Evolutionary conservation across 2,113 vertebrate genomes (phyloP), one percentile per base, ranked within the genome.

Genomic region (Sardina pilchardus): DNA sequence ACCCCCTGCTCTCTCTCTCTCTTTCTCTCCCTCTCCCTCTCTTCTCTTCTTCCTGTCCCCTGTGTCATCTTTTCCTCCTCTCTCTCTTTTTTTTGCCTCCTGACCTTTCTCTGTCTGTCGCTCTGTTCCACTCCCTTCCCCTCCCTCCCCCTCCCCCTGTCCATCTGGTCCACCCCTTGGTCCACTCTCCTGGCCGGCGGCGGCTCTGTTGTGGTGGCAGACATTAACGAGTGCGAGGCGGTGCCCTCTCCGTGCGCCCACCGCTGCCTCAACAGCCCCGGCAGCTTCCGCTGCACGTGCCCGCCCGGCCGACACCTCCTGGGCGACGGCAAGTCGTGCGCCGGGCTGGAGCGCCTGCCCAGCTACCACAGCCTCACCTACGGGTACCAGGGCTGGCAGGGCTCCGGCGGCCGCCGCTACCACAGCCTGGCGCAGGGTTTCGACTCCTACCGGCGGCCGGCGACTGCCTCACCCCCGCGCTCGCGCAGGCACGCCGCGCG

Each of bases 211-310:
- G 92, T 89, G 96, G 94, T 94, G 95, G 90, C 96, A 99, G 98
- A 99, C 93, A 96, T 97, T 96, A 98, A 99, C 95, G 98, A 99
- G 94, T 99, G 98, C 87, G 96, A 98, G 91, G 95, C 95, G 91
- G 94, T 96, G 85, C 97, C 96, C 81, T 96, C 95, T 87, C 97
- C 97, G 92, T 99, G 98, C 92, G 98, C 97, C 84, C 94, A 97
- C 95, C 96, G 93, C 83, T 99, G 98, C 91, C 91, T 96, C 96
- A 98, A 99, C 97, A 97, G 92, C 88, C 97, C 96, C 0, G 97
- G 98, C 96, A 99, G 97, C 97, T 99, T 96, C 97, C 96, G 95
- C 95, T 99, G 98, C 95, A 59, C 94, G 90, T 99, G 98, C 96
- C 97, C 96, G 0, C 92, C 96, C 47, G 97, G 98, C 87, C 97